A percentile compares a stretch with the other conserved stretches of the same genome.
Evolutionary conservation across 2,888 invertebrate species (phyloP).

Genomic region (Salpingus planirostris): DNA sequence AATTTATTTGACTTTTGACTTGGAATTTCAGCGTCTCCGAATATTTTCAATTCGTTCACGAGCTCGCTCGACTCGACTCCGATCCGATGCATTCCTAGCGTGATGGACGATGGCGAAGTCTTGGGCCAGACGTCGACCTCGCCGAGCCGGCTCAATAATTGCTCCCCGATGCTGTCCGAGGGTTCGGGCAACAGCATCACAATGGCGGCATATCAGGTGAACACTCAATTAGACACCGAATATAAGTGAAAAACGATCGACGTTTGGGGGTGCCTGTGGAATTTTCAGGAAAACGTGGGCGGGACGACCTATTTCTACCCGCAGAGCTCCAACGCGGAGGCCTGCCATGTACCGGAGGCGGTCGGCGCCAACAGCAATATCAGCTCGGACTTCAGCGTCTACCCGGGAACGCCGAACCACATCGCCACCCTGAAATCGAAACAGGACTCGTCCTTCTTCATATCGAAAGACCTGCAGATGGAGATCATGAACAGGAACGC

Average conservation of each 20-base stretch:
- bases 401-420: conserved; percentile 47
- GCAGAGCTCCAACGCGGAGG: conserved; percentile 43
- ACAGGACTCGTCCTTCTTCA: conserved; percentile 59
- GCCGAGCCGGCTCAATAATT: conserved; percentile 34
- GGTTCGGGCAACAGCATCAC: conserved; percentile 29
- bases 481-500: conserved; percentile 71
- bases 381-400: conserved; percentile 51
- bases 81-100: conserved; percentile 22
- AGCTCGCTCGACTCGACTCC: conserved; percentile 28
- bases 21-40: conserved; percentile 30
- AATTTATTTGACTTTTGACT: neutral
- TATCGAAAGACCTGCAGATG: conserved; percentile 73
- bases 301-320: conserved; percentile 93
- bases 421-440: conserved; percentile 23
- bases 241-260: no score
- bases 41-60: conserved; percentile 37
- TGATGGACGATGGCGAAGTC: conserved; percentile 22
- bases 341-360: conserved; percentile 24
- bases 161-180: conserved; percentile 39
- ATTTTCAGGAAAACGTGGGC: conserved; percentile 75
- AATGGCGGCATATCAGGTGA: conserved; percentile 37
- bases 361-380: conserved; percentile 18
- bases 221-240: no score
- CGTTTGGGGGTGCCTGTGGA: no score
- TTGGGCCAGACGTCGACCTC: conserved; percentile 23